Base-by-base conservation (phyloP, 2,113 vertebrate species). In the Plecotus auritus region DNA sequence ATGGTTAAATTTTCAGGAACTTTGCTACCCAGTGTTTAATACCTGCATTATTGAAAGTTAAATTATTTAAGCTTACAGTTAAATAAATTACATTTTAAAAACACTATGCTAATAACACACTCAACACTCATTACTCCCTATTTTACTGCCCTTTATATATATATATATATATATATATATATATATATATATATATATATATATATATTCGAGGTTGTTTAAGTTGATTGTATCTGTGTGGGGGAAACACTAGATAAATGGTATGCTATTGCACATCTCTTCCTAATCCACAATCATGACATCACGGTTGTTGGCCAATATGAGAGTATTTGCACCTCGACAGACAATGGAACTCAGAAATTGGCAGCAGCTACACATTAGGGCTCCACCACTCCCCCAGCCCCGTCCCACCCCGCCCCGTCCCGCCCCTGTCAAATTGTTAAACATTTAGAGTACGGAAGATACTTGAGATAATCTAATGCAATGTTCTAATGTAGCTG, bases 61-160 rank as follows among this genome's bases (percentile, higher is more conserved):
- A 78, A 49, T 77, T 86, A 66, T 45, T 3, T 74, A 59, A 76
- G 59, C 5, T 72, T 77, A 92, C 0, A 88, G 37, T 51, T 51
- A 87, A 90, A 69, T 87, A 77, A 85, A 73, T 67, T 66, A 26
- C 73, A n/a, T 85, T 76, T 76, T 70, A 11, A 42, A 95, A 80
- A 56, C 54, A 56, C 64, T 32, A 59, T 45, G 3, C 13, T 64
- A 26, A 61, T 73, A 64, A 83, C n/a, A 83, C 61, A 64, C 18
- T 91, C 18, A 73, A 85, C 95, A 80, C 5, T 61, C 11, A 20
- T 28, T 64, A 16, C 66, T 88, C 78, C 32, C 20, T 9, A 16
- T 61, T 70, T 74, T 14, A 59, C 67, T n/a, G 30, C 47, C 37
- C n/a, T n/a, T n/a, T 30, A 49, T 49, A 49, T n/a, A 20, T 13